Evolutionary conservation across 1,140 invertebrate genomes (phyloP).

Genomic region (Antheraea mylitta): DNA sequence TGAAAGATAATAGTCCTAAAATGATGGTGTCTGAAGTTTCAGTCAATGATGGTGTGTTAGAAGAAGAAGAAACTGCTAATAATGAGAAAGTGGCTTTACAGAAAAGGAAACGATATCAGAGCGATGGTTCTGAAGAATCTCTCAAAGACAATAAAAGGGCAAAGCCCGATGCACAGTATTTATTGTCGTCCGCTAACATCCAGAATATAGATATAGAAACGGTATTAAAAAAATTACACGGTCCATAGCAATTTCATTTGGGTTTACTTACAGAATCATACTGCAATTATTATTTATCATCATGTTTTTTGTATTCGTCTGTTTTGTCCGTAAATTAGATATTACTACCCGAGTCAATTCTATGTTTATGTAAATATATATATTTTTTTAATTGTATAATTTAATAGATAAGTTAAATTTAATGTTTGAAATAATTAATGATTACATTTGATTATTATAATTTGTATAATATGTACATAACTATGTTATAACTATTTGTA

Average conservation of each 20-base stretch:
- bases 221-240: constrained; percentile 66
- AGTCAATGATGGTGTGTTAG: constrained; percentile 48
- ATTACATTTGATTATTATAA: too few species aligned
- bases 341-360: too few species aligned
- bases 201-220: constrained; percentile 73
- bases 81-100: constrained; percentile 54
- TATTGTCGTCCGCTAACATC: constrained; percentile 60
- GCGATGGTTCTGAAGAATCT: constrained; percentile 43
- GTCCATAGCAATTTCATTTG: constrained; percentile 38
- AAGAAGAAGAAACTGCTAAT: constrained; percentile 48
- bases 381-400: too few species aligned
- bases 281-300: not conserved
- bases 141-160: constrained; percentile 41
- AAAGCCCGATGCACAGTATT: constrained; percentile 53
- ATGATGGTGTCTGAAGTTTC: constrained; percentile 32
- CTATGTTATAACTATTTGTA: too few species aligned
- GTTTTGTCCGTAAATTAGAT: too few species aligned
- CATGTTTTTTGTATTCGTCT: too few species aligned
- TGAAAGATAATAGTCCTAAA: constrained; percentile 48
- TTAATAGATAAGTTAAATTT: too few species aligned
- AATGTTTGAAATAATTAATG: too few species aligned
- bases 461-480: too few species aligned
- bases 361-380: too few species aligned
- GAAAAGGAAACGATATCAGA: constrained; percentile 56
- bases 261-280: not conserved